Evolutionary conservation across 1,140 invertebrate genomes (phyloP), one percentile per base, ranked within the genome.

Genomic region (Eupristina koningsbergeri): DNA sequence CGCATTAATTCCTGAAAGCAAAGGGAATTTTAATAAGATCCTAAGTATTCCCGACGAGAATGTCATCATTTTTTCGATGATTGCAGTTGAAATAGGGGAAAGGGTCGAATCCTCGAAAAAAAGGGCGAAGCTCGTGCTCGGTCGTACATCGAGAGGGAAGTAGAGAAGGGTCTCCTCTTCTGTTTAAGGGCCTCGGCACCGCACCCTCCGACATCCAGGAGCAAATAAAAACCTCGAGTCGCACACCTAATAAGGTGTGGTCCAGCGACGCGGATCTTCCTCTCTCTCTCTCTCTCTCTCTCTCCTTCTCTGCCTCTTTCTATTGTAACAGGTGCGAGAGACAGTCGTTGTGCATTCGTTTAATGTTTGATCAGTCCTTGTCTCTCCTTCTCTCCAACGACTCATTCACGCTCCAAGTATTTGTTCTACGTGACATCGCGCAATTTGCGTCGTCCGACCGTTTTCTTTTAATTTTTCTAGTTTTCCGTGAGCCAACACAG

Each of bases 301-400:
- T n/a, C n/a, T n/a, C n/a, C n/a, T n/a, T n/a, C n/a, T n/a, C n/a
- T n/a, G n/a, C 39, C 17, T 50, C 41, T 84, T 86, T 88, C 84
- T 86, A 86, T 88, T 89, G 86, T 87, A 89, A 89, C 88, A 89
- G 88, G 88, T 89, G 88, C 83, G 84, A 78, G 84, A 34, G 83
- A 69, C 31, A 13, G 29, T 61, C 76, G n/a, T 41, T 8, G 80
- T 36, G 79, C 26, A 58, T 58, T 58, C 53, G 53, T n/a, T 13
- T 31, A 67, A 63, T 87, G 75, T 86, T 90, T 87, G 86, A 88
- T 88, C 88, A 86, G 83, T 86, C 87, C 85, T 67, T 81, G 36
- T 26, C 39, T 9, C 26, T 9, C 31, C 64, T 15, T 9, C 31
- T 9, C 31, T 6, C 31, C 7, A 86, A 86, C 81, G 63, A 79